Evolutionary conservation across 1,140 invertebrate genomes (phyloP).

Genomic region (Macrostomum lignano): DNA sequence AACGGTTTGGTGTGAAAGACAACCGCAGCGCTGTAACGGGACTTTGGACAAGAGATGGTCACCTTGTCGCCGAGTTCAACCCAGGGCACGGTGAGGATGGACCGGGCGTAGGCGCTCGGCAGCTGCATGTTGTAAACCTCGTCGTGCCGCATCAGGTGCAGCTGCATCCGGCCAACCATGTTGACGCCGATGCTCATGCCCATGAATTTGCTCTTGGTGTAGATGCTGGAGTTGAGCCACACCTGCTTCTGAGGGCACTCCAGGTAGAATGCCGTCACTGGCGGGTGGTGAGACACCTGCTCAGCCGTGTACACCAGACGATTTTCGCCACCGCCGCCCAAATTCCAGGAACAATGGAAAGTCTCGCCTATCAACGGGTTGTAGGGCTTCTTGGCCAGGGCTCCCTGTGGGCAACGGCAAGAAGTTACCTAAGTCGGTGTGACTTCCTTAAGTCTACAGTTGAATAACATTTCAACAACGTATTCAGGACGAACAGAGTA

Average conservation of each 20-base stretch:
- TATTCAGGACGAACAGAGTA: too few relatives aligned
- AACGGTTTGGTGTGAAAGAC: slow-evolving; percentile 87
- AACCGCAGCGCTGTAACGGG: slow-evolving; percentile 53
- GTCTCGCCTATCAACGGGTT: slow-evolving; percentile 34
- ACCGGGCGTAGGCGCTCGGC: slow-evolving; percentile 76
- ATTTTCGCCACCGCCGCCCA: slow-evolving; percentile 9
- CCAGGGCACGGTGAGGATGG: slow-evolving; percentile 78
- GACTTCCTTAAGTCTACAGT: too few relatives aligned
- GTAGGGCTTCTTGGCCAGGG: slow-evolving; percentile 33
- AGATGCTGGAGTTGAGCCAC: slow-evolving; percentile 31
- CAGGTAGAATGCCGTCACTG: slow-evolving; percentile 67
- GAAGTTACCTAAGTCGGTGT: too few relatives aligned
- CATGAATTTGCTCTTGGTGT: slow-evolving; percentile 78
- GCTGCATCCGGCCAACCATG: slow-evolving; percentile 33
- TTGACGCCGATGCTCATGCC: slow-evolving; percentile 54
- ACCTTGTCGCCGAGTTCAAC: slow-evolving; percentile 71
- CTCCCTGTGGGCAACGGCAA: too few relatives aligned
- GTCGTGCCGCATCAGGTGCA: slow-evolving; percentile 43
- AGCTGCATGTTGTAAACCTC: slow-evolving; percentile 76
- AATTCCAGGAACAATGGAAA: slow-evolving; percentile 28
- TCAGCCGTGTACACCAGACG: slow-evolving; percentile 52
- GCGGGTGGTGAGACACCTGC: slow-evolving; percentile 95
- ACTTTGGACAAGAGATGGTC: slow-evolving; percentile 55
- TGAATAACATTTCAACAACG: too few relatives aligned
- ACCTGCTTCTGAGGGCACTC: slow-evolving; percentile 66